A percentile compares a stretch with the other conserved stretches of the same genome.
These are phyloP conservation scores for Sycobia sp. DNA, from an alignment of 1,140 invertebrate genomes.

Conservation along the genomic window DNA sequence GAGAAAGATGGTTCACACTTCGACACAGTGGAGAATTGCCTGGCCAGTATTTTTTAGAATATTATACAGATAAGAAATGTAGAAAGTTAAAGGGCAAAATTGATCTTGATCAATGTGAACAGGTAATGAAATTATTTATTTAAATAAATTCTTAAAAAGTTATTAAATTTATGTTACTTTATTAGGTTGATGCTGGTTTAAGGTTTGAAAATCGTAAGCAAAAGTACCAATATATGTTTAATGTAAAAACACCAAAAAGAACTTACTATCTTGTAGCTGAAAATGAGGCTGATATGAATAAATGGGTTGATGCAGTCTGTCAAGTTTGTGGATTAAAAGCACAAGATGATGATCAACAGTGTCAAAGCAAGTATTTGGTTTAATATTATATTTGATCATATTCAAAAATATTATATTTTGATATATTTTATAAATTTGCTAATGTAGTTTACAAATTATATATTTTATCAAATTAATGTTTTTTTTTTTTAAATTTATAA, in stretches of 20 bases:
- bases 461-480: too few species aligned
- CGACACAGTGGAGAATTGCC: conserved; percentile 88
- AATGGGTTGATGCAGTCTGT: conserved; percentile 94
- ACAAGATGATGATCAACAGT: conserved; percentile 70
- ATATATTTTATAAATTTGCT: too few species aligned
- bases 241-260: conserved; percentile 86
- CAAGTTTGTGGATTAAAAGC: conserved; percentile 87
- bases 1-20: conserved; percentile 89
- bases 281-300: conserved; percentile 88
- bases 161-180: conserved; percentile 18
- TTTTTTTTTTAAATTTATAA: background rate
- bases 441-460: too few species aligned
- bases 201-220: conserved; percentile 76
- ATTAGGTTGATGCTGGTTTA: conserved; percentile 81
- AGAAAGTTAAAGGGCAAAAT: conserved; percentile 88
- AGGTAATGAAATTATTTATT: conserved; percentile 65
- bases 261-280: conserved; percentile 92
- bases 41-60: conserved; percentile 90
- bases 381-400: too few species aligned
- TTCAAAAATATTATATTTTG: too few species aligned
- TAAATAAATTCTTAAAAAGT: background rate
- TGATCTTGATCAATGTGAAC: conserved; percentile 93
- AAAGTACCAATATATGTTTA: conserved; percentile 85
- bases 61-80: conserved; percentile 87
- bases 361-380: conserved; percentile 47